phyloP scores from a whole-genome alignment of 2,797 vertebrate genomes.

The Sciaenops ocellatus region DNA sequence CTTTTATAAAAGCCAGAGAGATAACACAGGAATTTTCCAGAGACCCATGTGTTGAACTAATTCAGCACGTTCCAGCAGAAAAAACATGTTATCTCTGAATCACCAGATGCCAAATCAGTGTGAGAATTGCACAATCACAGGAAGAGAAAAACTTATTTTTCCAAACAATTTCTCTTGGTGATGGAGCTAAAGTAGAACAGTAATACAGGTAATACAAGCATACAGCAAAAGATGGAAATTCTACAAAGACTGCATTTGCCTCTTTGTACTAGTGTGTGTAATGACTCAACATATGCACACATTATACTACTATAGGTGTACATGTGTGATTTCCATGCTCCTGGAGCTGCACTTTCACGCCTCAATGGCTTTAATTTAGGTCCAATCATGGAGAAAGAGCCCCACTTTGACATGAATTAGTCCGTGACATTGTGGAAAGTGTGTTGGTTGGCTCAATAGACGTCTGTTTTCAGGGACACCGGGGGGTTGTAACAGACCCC shows the following conservation, averaged over 20 bases:
- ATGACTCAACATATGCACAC: neutral
- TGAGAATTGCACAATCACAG: neutral
- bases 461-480: slow-evolving; percentile 56
- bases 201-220: slow-evolving; percentile 16
- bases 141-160: slow-evolving; percentile 28
- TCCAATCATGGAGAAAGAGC: slow-evolving; percentile 45
- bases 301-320: slow-evolving; percentile 6
- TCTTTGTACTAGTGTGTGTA: slow-evolving; percentile 11
- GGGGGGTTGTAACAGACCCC: slow-evolving; percentile 13
- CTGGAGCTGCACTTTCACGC: slow-evolving; percentile 40
- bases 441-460: slow-evolving; percentile 60
- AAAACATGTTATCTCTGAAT: slow-evolving; percentile 30
- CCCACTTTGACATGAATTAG: slow-evolving; percentile 60
- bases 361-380: slow-evolving; percentile 50
- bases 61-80: neutral
- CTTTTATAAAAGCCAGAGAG: slow-evolving; percentile 1
- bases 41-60: slow-evolving; percentile 1
- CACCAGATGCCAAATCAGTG: neutral
- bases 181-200: slow-evolving; percentile 9
- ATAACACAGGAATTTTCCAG: slow-evolving; percentile 35
- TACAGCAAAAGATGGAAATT: slow-evolving; percentile 17
- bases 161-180: slow-evolving; percentile 13
- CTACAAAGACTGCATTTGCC: slow-evolving; percentile 37
- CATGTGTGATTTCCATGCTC: slow-evolving; percentile 46
- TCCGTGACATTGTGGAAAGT: slow-evolving; percentile 69